Percentiles rank a stretch among this genome's conserved stretches.
Evolutionary conservation across 2,113 vertebrate genomes (phyloP).

Genomic region (Paramormyrops kingsleyae): DNA sequence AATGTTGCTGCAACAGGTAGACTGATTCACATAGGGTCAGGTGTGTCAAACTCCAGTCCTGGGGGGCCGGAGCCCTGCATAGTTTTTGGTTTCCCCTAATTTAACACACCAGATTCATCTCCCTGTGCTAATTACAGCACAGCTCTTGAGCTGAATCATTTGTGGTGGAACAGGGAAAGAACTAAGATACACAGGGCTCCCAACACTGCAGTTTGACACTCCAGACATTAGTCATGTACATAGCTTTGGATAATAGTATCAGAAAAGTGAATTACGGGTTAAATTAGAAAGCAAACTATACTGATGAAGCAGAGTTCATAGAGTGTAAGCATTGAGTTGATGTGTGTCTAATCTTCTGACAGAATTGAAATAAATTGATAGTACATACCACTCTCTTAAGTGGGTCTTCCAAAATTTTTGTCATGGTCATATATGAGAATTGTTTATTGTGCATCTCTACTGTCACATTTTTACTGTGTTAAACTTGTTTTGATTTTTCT

Average conservation of each 20-base stretch:
- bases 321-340: neutral
- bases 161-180: no score
- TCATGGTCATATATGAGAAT: neutral
- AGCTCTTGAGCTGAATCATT: no score
- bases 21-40: neutral
- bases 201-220: no score
- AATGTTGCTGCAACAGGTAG: neutral
- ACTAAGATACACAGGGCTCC: no score
- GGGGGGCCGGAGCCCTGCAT: no score
- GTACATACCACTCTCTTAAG: neutral
- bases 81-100: no score
- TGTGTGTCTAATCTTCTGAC: neutral
- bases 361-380: neutral
- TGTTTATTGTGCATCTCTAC: neutral
- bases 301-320: neutral
- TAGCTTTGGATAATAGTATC: neutral
- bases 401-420: neutral
- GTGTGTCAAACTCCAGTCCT: no score
- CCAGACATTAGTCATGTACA: neutral
- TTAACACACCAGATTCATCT: no score
- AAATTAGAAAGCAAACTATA: neutral
- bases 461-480: neutral
- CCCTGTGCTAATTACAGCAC: no score
- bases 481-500: neutral
- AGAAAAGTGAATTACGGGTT: neutral